phyloP scores from a whole-genome alignment of 2,113 vertebrate genomes.

The Cnemophilus loriae region DNA sequence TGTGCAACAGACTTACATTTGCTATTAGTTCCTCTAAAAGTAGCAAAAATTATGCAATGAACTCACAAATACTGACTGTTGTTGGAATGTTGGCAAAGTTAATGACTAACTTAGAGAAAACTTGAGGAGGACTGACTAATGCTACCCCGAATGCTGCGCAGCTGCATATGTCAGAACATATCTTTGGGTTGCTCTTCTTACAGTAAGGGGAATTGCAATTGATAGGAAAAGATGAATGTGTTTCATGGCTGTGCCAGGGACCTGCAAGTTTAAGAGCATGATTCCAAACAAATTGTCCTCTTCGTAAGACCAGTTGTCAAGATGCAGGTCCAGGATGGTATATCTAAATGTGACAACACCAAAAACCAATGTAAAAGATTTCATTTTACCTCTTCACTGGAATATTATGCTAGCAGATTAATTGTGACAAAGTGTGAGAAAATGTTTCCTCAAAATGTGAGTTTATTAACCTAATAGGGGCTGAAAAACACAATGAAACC shows the following conservation, averaged over 20 bases:
- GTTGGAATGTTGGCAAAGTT: not conserved
- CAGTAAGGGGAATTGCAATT: not conserved
- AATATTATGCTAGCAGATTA: not conserved
- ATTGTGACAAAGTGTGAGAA: not conserved
- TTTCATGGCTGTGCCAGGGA: not conserved
- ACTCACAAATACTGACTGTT: not conserved
- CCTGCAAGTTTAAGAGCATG: accelerated
- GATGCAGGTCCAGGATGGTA: not conserved
- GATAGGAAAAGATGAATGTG: not conserved
- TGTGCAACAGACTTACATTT: not conserved
- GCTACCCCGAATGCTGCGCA: not conserved
- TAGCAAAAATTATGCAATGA: not conserved
- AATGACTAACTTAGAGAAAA: not conserved
- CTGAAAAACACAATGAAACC: not conserved
- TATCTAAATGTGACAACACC: not conserved
- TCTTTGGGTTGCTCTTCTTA: not conserved
- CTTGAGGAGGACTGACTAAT: not conserved
- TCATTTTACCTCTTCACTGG: not conserved
- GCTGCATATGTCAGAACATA: not conserved
- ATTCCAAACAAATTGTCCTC: not conserved
- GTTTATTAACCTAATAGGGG: not conserved
- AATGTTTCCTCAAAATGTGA: not conserved
- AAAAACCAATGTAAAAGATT: not conserved
- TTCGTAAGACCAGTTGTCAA: not conserved
- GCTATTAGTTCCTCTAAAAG: not conserved